phyloP scores from a whole-genome alignment of 1,140 invertebrate species.

The Cydia fagiglandana region DNA sequence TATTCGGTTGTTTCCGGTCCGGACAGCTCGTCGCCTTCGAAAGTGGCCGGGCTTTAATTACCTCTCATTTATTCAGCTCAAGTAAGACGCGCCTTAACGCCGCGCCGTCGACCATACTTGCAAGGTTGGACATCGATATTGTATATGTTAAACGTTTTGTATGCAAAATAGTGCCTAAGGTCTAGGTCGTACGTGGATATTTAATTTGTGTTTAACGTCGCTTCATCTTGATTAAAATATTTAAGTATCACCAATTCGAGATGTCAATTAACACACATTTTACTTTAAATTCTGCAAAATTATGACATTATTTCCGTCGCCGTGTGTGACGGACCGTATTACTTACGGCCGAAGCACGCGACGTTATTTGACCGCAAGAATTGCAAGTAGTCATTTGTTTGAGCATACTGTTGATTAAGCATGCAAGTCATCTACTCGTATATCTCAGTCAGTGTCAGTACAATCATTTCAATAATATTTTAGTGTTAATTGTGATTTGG shows the following conservation, averaged over 20 bases:
- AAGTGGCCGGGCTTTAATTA: slow-evolving; percentile 15
- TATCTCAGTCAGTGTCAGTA: no score
- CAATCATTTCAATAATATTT: no score
- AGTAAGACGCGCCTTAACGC: slow-evolving; percentile 20
- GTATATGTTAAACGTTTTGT: slow-evolving; percentile 25
- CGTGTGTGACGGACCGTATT: neutral
- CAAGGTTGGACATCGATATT: slow-evolving; percentile 23
- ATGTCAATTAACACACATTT: neutral
- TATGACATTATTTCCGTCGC: neutral
- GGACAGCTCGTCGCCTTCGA: slow-evolving; percentile 8
- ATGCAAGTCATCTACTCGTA: neutral
- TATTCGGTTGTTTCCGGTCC: slow-evolving; percentile 12
- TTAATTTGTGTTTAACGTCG: neutral
- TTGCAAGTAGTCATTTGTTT: neutral
- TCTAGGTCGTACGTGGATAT: slow-evolving; percentile 38
- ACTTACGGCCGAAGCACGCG: neutral
- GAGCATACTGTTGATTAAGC: neutral
- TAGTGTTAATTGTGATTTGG: no score
- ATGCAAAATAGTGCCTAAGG: slow-evolving; percentile 33
- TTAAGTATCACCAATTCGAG: neutral
- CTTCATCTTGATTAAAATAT: neutral
- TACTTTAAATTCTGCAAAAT: neutral
- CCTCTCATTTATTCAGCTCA: slow-evolving; percentile 25
- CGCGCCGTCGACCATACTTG: neutral
- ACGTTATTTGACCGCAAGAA: neutral